Base-by-base conservation (phyloP, 2,113 vertebrate genomes). In the Cochlearius cochlearius region DNA sequence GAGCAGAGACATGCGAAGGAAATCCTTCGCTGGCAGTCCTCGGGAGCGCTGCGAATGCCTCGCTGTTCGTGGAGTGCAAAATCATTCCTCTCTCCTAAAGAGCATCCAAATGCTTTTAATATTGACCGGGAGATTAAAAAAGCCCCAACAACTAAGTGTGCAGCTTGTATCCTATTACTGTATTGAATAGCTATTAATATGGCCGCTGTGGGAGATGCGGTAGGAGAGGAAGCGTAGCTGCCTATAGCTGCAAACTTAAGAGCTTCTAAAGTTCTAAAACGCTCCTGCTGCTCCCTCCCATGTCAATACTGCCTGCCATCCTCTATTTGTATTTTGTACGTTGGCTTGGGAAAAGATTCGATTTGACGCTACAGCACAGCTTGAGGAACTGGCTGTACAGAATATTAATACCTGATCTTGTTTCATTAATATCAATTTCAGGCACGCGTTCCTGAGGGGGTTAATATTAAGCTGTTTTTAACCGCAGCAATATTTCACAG, bases 401-500 rank as follows among this genome's bases (percentile, higher is more conserved):
- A 95, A 95, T 92, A 79, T 87, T 97, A 96, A 91, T 95, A 94
- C 90, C 78, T 93, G 81, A 86, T 96, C 87, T 93, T 88, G 50
- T 94, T 97, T 90, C 74, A 79, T 97, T 96, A 93, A 74, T 96
- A 94, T 92, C 91, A 91, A 11, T 96, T 96, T 96, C 88, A 92
- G 90, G 50, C 83, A 5, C 71, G 27, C 94, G 86, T 97, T 97
- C 95, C 86, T 39, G 67, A 74, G 91, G 66, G 90, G 29, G 76
- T 87, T 96, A 97, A 82, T 77, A 94, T 88, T 95, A 95, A 96
- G 87, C 73, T 91, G 88, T 32, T 96, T 94, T 97, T 96, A 96
- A 95, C 95, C 49, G 4, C 60, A 93, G 80, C 77, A 75, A 41
- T 92, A 75, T 86, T 93, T 90, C 92, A 63, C 88, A 67, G 91